Conservation (phyloP, 2,797 vertebrate genomes). For the Gallinago stenura region DNA sequence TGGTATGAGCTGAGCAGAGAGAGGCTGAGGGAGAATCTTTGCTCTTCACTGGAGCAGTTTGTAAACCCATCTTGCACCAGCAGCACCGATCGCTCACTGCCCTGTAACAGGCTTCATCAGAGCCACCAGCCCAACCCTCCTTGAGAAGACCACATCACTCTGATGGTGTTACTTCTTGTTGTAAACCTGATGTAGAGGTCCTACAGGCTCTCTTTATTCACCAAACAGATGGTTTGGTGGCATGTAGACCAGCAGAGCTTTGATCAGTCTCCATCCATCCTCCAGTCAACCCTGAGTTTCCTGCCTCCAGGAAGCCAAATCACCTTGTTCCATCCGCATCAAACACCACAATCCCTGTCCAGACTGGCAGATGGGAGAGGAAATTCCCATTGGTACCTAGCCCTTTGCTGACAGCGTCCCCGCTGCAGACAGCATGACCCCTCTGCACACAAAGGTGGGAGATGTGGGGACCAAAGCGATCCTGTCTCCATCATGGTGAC, state of each 20-base stretch:
- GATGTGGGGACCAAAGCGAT: rapidly evolving
- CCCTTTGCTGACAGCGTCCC: not conserved
- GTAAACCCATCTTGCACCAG: not conserved
- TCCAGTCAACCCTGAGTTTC: not conserved
- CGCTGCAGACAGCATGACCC: not conserved
- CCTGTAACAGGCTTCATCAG: not conserved
- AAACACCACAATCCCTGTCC: not conserved
- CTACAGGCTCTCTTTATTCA: not conserved
- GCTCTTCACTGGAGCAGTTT: not conserved
- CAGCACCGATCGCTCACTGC: not conserved
- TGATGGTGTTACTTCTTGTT: rapidly evolving
- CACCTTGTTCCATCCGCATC: not conserved
- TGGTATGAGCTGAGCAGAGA: not conserved
- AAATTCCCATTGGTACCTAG: not conserved
- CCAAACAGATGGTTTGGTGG: not conserved
- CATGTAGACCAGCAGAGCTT: not conserved
- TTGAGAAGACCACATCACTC: not conserved
- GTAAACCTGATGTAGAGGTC: not conserved
- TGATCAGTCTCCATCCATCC: not conserved
- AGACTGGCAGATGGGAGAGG: not conserved
- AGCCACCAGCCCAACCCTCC: not conserved
- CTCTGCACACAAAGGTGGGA: not conserved
- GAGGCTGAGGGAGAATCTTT: not conserved
- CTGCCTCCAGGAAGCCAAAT: not conserved
- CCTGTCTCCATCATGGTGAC: not conserved